Base-by-base conservation (phyloP, 2,113 vertebrate species). In the Barbus barbus region DNA sequence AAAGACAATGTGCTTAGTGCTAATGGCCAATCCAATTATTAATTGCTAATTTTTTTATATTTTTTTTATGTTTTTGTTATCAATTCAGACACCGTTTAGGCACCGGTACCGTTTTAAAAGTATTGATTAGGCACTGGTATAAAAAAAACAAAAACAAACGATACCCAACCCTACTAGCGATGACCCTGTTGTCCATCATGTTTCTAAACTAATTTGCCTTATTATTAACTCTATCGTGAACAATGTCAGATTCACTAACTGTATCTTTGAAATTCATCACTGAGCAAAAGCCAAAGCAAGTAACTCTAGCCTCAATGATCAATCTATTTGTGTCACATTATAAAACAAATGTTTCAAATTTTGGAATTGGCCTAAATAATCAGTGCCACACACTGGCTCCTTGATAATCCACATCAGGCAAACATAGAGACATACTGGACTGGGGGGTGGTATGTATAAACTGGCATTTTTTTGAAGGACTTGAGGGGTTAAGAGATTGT, bases 401-500 rank as follows among this genome's bases (percentile, higher is more conserved):
- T n/a, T n/a, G n/a, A n/a, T n/a, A n/a, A n/a, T n/a, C n/a, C n/a
- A n/a, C n/a, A 76, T 83, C 86, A 78, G n/a, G 26, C 9, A 78
- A 61, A 85, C 63, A 44, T 20, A 48, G 8, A 51, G 20, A 67
- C 16, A 36, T 20, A n/a, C 7, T 67, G 38, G 28, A 20, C 16
- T 36, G 41, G 60, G 38, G 56, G 74, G 74, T 31, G 24, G 22
- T 9, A 41, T 0, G 14, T 31, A 72, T 71, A 5, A 12, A 51
- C 24, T 41, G 33, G 53, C 12, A 44, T 24, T 9, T 28, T 58
- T 75, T 53, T 61, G 33, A 80, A 80, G 79, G 31, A 75, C 24
- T 82, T 14, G 5, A 73, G 28, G 26, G 65, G 53, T 78, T 73
- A 82, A 85, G 20, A 56, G 83, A 46, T 67, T 75, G 61, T 46